Base-by-base conservation (phyloP, 2,888 invertebrate genomes). In the Trypoxylon attenuatum region DNA sequence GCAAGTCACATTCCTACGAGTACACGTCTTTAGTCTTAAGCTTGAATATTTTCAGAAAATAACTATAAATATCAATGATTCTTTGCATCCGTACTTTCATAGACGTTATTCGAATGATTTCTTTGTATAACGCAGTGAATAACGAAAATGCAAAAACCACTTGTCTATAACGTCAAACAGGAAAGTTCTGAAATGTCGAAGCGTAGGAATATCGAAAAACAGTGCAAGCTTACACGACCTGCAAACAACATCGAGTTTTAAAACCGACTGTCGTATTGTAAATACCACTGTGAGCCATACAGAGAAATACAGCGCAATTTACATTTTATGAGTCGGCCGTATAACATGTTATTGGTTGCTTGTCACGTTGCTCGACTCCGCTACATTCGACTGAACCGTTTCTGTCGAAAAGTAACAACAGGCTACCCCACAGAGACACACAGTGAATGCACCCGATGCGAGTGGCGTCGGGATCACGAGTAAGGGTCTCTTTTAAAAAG, bases 211-310 rank as follows among this genome's bases (percentile, higher is more conserved):
- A 61, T 41, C n/a, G 21, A 33, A 45, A 43, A 27, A 13, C 4
- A n/a, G 21, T 25, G 6, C 4, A 23, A 16, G n/a, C 45, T 15
- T 23, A 51, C 21, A 1, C 6, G 15, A 3, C 5, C n/a, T n/a
- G n/a, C 23, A 42, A 63, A 61, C 59, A 57, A 66, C 64, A 63
- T 39, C 61, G 58, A 61, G 57, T 66, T 71, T 73, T 65, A 57
- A 71, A 77, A 59, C 53, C 61, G 55, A 65, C 57, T 59, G 68
- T 53, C 62, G 59, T 57, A 21, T 47, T 68, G 59, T 61, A 67
- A 75, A 65, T 61, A 69, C 57, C 60, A 54, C 55, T 52, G 46
- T n/a, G n/a, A 27, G 47, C 38, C 49, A 38, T 42, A 42, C 42
- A 16, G 41, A 29, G 33, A 54, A 56, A 51, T 33, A 43, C 13